These are phyloP conservation scores for Amblyopsis hoosieri DNA, from an alignment of 2,797 vertebrate species.

Conservation along the genomic window DNA sequence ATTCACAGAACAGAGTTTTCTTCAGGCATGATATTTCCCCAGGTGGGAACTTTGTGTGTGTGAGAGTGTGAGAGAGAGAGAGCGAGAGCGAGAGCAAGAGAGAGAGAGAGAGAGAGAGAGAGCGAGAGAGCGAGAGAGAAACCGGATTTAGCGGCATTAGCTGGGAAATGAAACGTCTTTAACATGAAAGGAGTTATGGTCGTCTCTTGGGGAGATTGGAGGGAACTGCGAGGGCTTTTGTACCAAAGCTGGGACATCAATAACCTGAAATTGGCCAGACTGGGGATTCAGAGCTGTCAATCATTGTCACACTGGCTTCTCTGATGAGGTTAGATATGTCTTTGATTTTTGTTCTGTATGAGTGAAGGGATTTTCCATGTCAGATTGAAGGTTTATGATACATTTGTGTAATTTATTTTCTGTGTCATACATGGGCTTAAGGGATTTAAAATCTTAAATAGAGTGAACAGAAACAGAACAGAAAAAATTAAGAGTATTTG, in stretches of 20 bases:
- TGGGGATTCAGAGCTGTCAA: conserved; percentile 17
- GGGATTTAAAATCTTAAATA: no score
- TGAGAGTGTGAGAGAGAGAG: conserved; percentile 3
- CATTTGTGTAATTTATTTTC: no score
- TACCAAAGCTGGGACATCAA: conserved; percentile 49
- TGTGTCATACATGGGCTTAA: no score
- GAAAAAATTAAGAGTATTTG: no score
- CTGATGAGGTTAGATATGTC: conserved; percentile 8
- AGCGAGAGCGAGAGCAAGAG: neutral
- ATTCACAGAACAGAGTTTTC: conserved; percentile 50
- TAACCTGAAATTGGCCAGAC: conserved; percentile 15
- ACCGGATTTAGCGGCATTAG: conserved; percentile 64
- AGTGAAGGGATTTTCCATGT: no score
- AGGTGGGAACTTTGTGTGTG: conserved; percentile 45
- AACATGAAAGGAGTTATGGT: conserved; percentile 41
- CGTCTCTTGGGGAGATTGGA: conserved; percentile 33
- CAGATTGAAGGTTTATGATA: no score
- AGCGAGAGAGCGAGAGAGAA: conserved; percentile 5
- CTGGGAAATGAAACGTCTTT: conserved; percentile 61
- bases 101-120: neutral
- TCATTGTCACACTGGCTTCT: conserved; percentile 1
- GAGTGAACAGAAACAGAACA: no score
- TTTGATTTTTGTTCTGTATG: no score
- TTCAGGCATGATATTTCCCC: conserved; percentile 45
- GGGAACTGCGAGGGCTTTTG: conserved; percentile 26